Conservation (phyloP, 2,888 invertebrate species). For the Rhagophthalmus giganteus region DNA sequence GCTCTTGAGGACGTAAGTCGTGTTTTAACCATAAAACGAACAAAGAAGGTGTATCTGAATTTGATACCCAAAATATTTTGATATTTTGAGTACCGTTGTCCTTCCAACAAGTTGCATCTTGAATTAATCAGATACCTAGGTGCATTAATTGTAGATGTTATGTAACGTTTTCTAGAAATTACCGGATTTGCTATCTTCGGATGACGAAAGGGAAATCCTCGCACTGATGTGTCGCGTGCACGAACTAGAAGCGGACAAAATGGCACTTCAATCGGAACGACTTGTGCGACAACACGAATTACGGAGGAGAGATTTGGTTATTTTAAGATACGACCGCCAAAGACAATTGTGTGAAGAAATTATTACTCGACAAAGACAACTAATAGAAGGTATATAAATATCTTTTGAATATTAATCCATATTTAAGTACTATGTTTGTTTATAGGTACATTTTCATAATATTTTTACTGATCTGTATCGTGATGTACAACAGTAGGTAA, state of each 20-base stretch:
- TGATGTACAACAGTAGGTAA: too few species aligned
- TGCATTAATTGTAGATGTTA: too few species aligned
- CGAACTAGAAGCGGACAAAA: slow-evolving; percentile 91
- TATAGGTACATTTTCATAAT: not conserved
- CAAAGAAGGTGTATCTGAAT: too few species aligned
- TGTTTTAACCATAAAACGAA: slow-evolving; percentile 2
- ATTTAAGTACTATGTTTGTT: not conserved
- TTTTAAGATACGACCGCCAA: slow-evolving; percentile 82
- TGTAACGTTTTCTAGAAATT: slow-evolving; percentile 78
- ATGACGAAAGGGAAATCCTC: slow-evolving; percentile 87
- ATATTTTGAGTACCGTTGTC: too few species aligned
- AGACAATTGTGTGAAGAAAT: slow-evolving; percentile 88
- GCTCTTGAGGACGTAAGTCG: slow-evolving; percentile 80
- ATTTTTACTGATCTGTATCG: too few species aligned
- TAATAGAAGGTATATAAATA: slow-evolving; percentile 71
- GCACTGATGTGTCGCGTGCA: slow-evolving; percentile 89
- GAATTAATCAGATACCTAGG: too few species aligned
- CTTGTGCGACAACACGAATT: slow-evolving; percentile 86
- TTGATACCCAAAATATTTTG: too few species aligned
- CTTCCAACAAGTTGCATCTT: too few species aligned
- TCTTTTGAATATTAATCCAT: not conserved
- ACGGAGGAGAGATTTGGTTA: slow-evolving; percentile 78
- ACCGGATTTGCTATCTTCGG: slow-evolving; percentile 80
- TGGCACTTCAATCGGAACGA: slow-evolving; percentile 86
- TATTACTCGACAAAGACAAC: slow-evolving; percentile 81